Evolutionary conservation across 2,888 invertebrate genomes (phyloP), one percentile per base, ranked within the genome.

Genomic region (Baronia brevicornis): DNA sequence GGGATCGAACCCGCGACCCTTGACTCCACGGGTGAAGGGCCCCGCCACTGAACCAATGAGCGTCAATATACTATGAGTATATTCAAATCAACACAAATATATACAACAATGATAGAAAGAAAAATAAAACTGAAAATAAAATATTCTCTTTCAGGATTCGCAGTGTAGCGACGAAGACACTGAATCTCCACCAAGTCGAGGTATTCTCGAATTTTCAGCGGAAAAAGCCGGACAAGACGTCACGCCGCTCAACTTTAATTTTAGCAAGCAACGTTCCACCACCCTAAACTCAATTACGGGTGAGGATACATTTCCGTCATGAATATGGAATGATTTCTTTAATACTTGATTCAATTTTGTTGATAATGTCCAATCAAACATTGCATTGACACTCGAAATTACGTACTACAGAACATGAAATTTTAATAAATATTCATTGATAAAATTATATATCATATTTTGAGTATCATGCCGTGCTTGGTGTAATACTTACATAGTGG

Each of bases 201-300:
- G 91, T 22, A 91, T 92, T 50, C 72, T 95, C 31, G 95, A 95
- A 69, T 94, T 95, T 71, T 90, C 92, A 11, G 92, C 95, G 0
- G 92, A 93, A 43, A 94, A 94, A 63, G 94, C 94, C 0, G 95
- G 95, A 1, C 91, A 90, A 57, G 95, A 95, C 60, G 92, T 95
- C 33, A 95, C 95, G 1, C 95, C 95, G 0, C 87, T 94, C 43
- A 94, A 94, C 69, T 88, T 93, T 49, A 90, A 92, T 58, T 94
- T 93, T 59, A 89, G 88, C 48, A 90, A 90, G 57, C 87, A 89
- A 48, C 77, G 90, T 45, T 90, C 90, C 40, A 89, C 91, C 6
- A 90, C 91, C 0, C 82, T 92, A 39, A 91, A 91, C 68, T 91
- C 91, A 9, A 91, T 92, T 49, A 90, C 92, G 62, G 92, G 92